Percentiles rank a stretch among this genome's conserved stretches.
phyloP scores from a whole-genome alignment of 1,140 invertebrate species.

The Pinna nobilis region DNA sequence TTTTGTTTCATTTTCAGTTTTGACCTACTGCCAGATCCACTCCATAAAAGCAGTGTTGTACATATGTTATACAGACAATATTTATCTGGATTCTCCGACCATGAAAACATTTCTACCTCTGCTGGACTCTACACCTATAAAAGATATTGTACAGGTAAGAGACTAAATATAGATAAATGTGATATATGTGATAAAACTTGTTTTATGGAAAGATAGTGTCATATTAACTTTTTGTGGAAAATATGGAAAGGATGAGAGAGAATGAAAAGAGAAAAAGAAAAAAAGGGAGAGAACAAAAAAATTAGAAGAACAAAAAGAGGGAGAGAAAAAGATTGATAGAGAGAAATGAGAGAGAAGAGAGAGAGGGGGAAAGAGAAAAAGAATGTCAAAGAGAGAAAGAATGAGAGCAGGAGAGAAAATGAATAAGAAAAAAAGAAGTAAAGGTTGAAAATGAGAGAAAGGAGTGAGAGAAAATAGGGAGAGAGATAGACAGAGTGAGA shows the following conservation, averaged over 20 bases:
- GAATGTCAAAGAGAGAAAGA: background rate
- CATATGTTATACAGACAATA: conserved; percentile 66
- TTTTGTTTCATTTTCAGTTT: conserved; percentile 55
- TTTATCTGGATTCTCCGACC: conserved; percentile 55
- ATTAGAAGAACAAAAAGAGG: too few relatives aligned
- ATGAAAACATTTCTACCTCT: conserved; percentile 63
- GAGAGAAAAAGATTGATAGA: too few relatives aligned
- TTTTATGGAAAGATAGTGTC: background rate
- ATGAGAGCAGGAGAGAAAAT: background rate
- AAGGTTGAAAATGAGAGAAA: background rate
- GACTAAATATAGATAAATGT: background rate
- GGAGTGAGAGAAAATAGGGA: background rate
- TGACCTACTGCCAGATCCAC: conserved; percentile 65
- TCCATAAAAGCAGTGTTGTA: conserved; percentile 62
- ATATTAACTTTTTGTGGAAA: background rate
- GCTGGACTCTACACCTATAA: conserved; percentile 59
- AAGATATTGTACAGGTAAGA: conserved; percentile 61
- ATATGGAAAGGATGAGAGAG: background rate
- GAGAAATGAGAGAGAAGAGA: background rate
- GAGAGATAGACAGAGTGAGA: background rate
- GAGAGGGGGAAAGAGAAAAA: background rate
- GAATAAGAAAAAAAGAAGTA: background rate
- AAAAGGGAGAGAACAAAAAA: too few relatives aligned
- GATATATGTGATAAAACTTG: background rate
- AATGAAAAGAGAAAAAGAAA: background rate